Evolutionary conservation across 2,797 vertebrate genomes (phyloP).

Genomic region (Dendrocincla fuliginosa): DNA sequence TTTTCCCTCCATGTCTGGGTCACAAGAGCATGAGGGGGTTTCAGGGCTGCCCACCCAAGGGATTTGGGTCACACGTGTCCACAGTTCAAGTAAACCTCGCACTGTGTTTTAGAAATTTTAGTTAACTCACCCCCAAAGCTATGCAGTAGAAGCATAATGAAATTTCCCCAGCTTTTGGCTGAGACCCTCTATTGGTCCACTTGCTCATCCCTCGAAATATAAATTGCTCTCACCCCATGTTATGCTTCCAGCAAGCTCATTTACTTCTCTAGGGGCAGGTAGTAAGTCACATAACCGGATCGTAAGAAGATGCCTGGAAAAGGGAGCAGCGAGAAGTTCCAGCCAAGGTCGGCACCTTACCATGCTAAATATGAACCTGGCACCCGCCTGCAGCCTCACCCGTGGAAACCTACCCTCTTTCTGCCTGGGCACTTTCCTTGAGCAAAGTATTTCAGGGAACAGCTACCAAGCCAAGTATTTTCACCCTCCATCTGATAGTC

Average conservation of each 20-base stretch:
- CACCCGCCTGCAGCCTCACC: rapidly evolving
- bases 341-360: not conserved
- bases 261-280: not conserved
- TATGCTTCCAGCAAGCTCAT: not conserved
- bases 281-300: not conserved
- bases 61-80: not conserved
- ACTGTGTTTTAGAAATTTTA: not conserved
- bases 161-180: not conserved
- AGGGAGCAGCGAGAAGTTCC: not conserved
- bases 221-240: not conserved
- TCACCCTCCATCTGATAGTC: not conserved
- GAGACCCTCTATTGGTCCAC: not conserved
- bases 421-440: not conserved
- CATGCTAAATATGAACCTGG: not conserved
- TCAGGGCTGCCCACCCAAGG: not conserved
- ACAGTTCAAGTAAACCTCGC: not conserved
- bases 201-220: not conserved
- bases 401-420: not conserved
- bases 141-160: rapidly evolving
- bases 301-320: not conserved
- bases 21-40: rapidly evolving
- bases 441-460: not conserved
- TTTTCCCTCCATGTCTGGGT: not conserved
- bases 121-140: not conserved
- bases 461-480: not conserved